Conservation (phyloP, 2,113 vertebrate species). For the Otis tarda region DNA sequence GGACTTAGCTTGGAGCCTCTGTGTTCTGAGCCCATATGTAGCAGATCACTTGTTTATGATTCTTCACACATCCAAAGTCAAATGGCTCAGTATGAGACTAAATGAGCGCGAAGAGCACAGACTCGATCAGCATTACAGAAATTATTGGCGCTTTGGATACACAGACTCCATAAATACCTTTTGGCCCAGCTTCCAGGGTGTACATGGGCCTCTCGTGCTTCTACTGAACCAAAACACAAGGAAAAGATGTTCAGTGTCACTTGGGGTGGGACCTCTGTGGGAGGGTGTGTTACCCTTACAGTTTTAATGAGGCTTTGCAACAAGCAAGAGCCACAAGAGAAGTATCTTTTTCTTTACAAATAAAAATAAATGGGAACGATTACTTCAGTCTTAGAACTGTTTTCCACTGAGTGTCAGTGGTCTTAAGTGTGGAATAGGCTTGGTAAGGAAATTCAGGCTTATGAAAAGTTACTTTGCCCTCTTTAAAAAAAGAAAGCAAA, state of each 20-base stretch:
- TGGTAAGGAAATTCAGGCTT: conserved; percentile 14
- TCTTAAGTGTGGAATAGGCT: not conserved
- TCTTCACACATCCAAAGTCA: not conserved
- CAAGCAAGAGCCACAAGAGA: not conserved
- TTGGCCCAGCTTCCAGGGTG: not conserved
- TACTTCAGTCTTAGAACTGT: not conserved
- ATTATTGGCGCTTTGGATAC: not conserved
- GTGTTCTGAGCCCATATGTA: not conserved
- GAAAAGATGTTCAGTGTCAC: not conserved
- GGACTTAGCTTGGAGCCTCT: not conserved
- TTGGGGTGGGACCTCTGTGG: not conserved
- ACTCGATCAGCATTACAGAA: not conserved
- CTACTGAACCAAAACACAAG: not conserved
- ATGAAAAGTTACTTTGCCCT: conserved; percentile 9
- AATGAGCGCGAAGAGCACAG: not conserved
- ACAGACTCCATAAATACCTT: not conserved
- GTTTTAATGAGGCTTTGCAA: not conserved
- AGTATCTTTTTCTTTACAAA: not conserved
- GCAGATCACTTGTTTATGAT: not conserved
- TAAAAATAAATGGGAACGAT: not conserved
- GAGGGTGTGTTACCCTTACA: not conserved
- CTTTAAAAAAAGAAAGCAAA: not conserved
- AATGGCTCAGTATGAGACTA: not conserved
- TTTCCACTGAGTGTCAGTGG: not conserved
- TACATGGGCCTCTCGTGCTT: not conserved